Evolutionary conservation across 2,888 invertebrate species (phyloP).

Genomic region (Dolichopus griseipennis): DNA sequence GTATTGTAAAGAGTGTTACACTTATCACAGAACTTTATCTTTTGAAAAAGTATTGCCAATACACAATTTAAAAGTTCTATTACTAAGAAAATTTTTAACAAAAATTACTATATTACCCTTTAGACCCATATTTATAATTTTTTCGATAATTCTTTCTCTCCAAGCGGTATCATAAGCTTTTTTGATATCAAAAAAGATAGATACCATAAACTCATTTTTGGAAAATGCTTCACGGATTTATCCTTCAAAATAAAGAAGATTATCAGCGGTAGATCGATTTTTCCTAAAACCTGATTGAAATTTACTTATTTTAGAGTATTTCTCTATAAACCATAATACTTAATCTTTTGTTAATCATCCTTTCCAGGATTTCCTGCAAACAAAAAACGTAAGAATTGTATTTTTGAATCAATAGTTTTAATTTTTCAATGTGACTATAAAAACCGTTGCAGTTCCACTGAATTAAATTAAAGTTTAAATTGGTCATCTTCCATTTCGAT

Average conservation of each 20-base stretch:
- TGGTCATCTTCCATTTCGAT: no score
- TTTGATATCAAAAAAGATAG: constrained; percentile 11
- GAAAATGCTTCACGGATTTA: constrained; percentile 3
- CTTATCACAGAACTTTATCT: constrained; percentile 1
- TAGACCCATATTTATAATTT: not conserved
- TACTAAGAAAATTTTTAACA: constrained; percentile 8
- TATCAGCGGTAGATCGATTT: not conserved
- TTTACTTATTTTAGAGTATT: constrained; percentile 2
- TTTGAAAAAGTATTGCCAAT: constrained; percentile 9
- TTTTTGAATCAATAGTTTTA: no score
- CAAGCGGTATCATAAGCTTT: not conserved
- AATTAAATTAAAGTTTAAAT: no score
- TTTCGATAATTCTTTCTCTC: not conserved
- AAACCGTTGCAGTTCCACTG: no score
- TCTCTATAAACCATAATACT: constrained; percentile 7
- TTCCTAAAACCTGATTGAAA: not conserved
- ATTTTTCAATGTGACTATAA: no score
- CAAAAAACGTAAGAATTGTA: no score
- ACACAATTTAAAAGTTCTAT: not conserved
- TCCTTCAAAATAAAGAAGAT: not conserved
- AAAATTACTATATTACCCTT: constrained; percentile 10
- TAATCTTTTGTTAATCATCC: constrained; percentile 14
- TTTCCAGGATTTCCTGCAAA: not conserved
- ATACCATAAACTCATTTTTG: not conserved
- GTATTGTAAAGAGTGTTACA: constrained; percentile 7